These are phyloP conservation scores for Parasteatoda tepidariorum DNA, from an alignment of 1,140 invertebrate species.

Conservation along the genomic window DNA sequence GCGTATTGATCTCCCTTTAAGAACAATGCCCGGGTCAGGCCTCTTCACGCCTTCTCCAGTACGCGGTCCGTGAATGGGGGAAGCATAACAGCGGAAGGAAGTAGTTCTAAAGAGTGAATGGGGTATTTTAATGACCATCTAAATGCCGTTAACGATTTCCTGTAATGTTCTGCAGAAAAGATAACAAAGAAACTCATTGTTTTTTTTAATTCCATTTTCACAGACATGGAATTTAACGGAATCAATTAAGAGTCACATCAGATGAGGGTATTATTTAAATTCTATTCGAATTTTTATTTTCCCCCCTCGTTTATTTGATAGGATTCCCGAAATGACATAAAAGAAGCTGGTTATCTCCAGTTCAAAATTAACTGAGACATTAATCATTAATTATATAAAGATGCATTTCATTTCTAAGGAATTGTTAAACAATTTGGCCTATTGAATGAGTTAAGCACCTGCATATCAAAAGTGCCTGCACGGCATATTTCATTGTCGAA, in stretches of 20 bases:
- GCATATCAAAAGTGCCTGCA: too few relatives aligned
- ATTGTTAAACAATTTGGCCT: too few relatives aligned
- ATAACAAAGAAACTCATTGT: slow-evolving; percentile 15
- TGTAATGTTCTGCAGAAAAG: slow-evolving; percentile 22
- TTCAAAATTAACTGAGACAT: too few relatives aligned
- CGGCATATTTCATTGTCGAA: too few relatives aligned
- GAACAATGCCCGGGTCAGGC: slow-evolving; percentile 23
- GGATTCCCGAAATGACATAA: too few relatives aligned
- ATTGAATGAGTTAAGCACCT: too few relatives aligned
- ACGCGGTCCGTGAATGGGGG: not conserved
- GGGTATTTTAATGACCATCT: slow-evolving; percentile 40
- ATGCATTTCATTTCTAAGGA: too few relatives aligned
- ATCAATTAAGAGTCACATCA: not conserved
- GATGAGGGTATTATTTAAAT: too few relatives aligned
- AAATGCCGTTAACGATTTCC: slow-evolving; percentile 49
- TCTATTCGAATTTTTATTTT: too few relatives aligned
- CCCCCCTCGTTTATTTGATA: too few relatives aligned
- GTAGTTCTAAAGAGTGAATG: slow-evolving; percentile 14
- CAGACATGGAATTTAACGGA: slow-evolving; percentile 6
- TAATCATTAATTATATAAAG: too few relatives aligned
- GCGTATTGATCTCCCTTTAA: slow-evolving; percentile 31
- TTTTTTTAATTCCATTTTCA: not conserved
- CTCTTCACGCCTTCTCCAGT: not conserved
- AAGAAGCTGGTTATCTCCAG: too few relatives aligned
- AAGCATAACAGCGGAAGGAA: slow-evolving; percentile 39